Evolutionary conservation across 1,140 invertebrate species (phyloP), one percentile per base, ranked within the genome.

Genomic region (Goniozus legneri): DNA sequence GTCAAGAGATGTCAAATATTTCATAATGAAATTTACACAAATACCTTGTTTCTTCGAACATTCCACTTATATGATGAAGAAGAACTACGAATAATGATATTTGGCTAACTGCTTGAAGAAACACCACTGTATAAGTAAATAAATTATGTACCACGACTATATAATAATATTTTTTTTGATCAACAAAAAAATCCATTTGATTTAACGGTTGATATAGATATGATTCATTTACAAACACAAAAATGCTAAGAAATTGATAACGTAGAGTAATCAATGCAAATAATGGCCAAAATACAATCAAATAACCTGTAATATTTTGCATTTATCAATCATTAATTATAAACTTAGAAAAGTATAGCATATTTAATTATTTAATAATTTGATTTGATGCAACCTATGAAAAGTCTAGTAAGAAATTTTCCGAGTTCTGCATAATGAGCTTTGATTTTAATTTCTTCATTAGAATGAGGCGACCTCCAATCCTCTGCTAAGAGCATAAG

Each of bases 111-210:
- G 35, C 12, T 8, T 10, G 0, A 2, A 1, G 2, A 6, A 1
- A n/a, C n/a, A n/a, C n/a, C n/a, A n/a, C n/a, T n/a, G n/a, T n/a
- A n/a, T n/a, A n/a, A n/a, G n/a, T n/a, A n/a, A n/a, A n/a, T n/a
- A n/a, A n/a, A n/a, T n/a, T n/a, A n/a, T n/a, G n/a, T n/a, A n/a
- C n/a, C n/a, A n/a, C n/a, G n/a, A n/a, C n/a, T n/a, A n/a, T n/a
- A n/a, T n/a, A n/a, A 66, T 67, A 47, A 19, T 50, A 37, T 10
- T 45, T 4, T 3, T 33, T n/a, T n/a, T n/a, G 2, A 6, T 37
- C 8, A 2, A 44, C 43, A 3, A 50, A 14, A 13, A 50, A 50
- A 13, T 50, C 47, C 2, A 32, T 36, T 0, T n/a, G 3, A 2
- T 38, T 3, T 8, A 32, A 8, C 6, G 39, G 22, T 15, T 40